Base-by-base conservation (phyloP, 2,113 vertebrate genomes). In the Rhabdornis inornatus region DNA sequence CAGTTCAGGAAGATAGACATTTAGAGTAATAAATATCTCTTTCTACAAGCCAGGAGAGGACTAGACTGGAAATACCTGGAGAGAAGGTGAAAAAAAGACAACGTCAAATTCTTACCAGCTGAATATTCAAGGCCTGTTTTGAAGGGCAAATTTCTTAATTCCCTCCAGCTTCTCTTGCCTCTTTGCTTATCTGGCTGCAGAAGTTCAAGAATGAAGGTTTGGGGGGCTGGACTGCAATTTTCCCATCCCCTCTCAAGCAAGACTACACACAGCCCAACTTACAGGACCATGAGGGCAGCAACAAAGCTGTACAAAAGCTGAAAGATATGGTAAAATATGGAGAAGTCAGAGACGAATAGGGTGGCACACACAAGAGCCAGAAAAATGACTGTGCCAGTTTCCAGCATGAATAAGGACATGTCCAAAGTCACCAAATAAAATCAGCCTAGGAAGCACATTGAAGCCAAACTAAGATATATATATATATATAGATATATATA, bases 251-350 rank as follows among this genome's bases (percentile, higher is more conserved):
- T 76, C 40, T 56, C 52, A 52, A 30, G 21, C 10, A 64, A 60
- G 53, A 44, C 37, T 35, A 49, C 11, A n/a, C 1, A 9, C 21
- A 88, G 8, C 23, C 11, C 31, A 25, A 15, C 9, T 60, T 57
- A 8, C 0, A 3, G 30, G 66, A 20, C 31, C 42, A 4, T 4
- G 31, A 69, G 35, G 19, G 13, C 50, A 76, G 31, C 10, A 60
- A 22, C 7, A 42, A 3, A 82, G 17, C 24, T 52, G 49, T 49
- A 18, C 4, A 57, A 33, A 76, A 80, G 4, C 28, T 60, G 57
- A n/a, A 30, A 45, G 6, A 16, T 23, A 9, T 1, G 7, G 19
- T 5, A 64, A 59, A 10, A 37, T 11, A 5, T 18, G 45, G 39
- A 75, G 40, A 53, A 64, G 37, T 79, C 35, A 31, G 33, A 69